Evolutionary conservation across 2,888 invertebrate species (phyloP), one percentile per base, ranked within the genome.

Genomic region (Amiota communis): DNA sequence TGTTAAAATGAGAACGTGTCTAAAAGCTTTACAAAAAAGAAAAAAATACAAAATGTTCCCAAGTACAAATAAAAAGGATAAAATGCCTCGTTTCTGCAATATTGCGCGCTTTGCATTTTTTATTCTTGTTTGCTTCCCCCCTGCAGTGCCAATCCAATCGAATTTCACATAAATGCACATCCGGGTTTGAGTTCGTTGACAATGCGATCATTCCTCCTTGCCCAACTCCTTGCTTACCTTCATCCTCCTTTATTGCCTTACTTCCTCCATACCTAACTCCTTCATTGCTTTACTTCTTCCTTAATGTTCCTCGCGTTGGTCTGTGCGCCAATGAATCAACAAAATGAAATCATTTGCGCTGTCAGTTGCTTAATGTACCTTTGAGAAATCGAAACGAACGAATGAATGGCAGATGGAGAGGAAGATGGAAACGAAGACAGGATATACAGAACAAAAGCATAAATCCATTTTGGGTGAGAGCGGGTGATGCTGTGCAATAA

Each of bases 301-400:
- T 23, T 23, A 2, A 23, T 53, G 53, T 12, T 53, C 53, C n/a
- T 53, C n/a, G 53, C 10, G 4, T 63, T 46, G 63, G 63, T 13
- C n/a, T 36, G 17, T 63, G 46, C 8, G 36, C 17, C 23, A 46
- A 46, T 36, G 63, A 63, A 63, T 63, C 63, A 63, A 63, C 9
- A 12, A 63, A 71, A 71, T 61, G 46, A 61, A 71, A 71, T 63
- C 61, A 71, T 71, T 70, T 70, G 47, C 70, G 48, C 70, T 70
- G 57, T 46, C 57, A 70, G 46, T 36, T 51, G 68, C 47, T 56
- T 13, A 59, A 15, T 15, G 20, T 59, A 17, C 36, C 36, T 36
- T 59, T 59, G 59, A 59, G 23, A 59, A 17, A n/a, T 20, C n/a
- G 13, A 57, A 57, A 3, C 10, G 10, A 17, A 59, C 10, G 23